Base-by-base conservation (phyloP, 1,140 invertebrate genomes). In the Arctopsyche grandis region DNA sequence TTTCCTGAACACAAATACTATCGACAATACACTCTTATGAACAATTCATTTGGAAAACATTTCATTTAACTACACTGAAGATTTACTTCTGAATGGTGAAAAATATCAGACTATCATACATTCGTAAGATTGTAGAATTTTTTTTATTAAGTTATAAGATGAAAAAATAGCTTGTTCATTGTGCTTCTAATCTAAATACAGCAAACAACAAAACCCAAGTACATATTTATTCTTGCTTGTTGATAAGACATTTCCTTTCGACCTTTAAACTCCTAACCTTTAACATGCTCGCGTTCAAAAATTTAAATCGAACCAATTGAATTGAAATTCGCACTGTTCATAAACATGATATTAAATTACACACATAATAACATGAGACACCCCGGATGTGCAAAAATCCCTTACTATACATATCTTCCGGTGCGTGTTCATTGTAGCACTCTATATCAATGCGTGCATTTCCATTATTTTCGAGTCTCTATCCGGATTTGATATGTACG, bases 371-470 rank as follows among this genome's bases (percentile, higher is more conserved):
- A 56, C 73, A 38, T 69, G 77, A 43, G 9, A 38, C 75, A 44
- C 74, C 29, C 69, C 48, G 48, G 66, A 70, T 44, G 77, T 71
- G 24, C 38, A 29, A 58, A 46, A 56, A 73, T 69, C 48, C 52
- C 9, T 12, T 44, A 73, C 48, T 22, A 73, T 70, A 19, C n/a
- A n/a, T 58, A 66, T 69, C 77, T 52, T 81, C 77, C 77, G 77
- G 77, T 81, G 24, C 29, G 16, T 63, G 78, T 63, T 24, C 14
- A 69, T 19, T 19, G 22, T 46, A 48, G 21, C 26, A 46, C 29
- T 38, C 29, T 24, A n/a, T n/a, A 10, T 46, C 44, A 77, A 9
- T 3, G 22, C 44, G 22, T 16, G 58, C n/a, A 60, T 19, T 21
- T 48, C 26, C 24, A 69, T 77, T 52, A 69, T 69, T 69, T 48